Conservation (phyloP, 1,140 invertebrate genomes). For the Drosophila mayri region DNA sequence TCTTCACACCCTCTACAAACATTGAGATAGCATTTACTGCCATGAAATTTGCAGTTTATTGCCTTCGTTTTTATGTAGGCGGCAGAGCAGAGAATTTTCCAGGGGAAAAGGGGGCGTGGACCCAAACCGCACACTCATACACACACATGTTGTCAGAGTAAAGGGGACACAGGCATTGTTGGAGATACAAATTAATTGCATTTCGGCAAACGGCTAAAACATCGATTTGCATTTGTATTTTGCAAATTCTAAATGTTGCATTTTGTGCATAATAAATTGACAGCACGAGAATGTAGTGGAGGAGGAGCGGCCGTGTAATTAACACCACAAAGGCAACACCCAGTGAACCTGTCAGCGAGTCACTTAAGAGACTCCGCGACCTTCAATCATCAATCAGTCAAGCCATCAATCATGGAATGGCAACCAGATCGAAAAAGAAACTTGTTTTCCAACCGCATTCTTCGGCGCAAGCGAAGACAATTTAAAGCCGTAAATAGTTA, state of each 20-base stretch:
- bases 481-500: constrained; percentile 73
- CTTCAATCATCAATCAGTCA: constrained; percentile 80
- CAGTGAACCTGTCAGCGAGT: constrained; percentile 71
- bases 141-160: neutral
- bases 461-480: constrained; percentile 42
- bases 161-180: constrained; percentile 29
- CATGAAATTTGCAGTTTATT: constrained; percentile 68
- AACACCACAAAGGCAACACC: constrained; percentile 66
- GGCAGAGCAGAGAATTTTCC: constrained; percentile 11
- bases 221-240: constrained; percentile 62
- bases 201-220: constrained; percentile 49
- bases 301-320: constrained; percentile 54
- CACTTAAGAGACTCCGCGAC: constrained; percentile 73
- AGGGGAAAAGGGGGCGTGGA: neutral
- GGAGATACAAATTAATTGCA: constrained; percentile 60
- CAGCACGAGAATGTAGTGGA: constrained; percentile 1
- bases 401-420: constrained; percentile 45
- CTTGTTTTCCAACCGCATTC: constrained; percentile 61
- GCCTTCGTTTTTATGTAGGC: constrained; percentile 53
- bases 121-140: constrained; percentile 9
- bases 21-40: constrained; percentile 64
- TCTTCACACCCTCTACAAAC: constrained; percentile 25
- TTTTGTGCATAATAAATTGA: constrained; percentile 59
- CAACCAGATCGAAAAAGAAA: constrained; percentile 40
- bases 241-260: constrained; percentile 43